phyloP scores from a whole-genome alignment of 2,113 vertebrate genomes.

The Mystacornis crossleyi region DNA sequence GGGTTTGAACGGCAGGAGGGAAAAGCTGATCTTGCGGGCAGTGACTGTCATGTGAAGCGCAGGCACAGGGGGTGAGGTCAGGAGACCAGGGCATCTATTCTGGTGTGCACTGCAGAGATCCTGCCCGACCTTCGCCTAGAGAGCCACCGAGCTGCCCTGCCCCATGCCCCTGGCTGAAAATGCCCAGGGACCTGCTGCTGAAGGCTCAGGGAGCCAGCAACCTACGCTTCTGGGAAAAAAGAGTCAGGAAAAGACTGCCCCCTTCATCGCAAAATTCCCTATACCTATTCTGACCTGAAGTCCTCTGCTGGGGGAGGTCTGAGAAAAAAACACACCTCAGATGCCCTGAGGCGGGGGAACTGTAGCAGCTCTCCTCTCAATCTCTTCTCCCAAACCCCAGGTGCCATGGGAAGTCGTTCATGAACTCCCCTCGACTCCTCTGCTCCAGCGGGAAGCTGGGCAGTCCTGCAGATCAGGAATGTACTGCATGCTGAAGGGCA shows the following conservation, averaged over 20 bases:
- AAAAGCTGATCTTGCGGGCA: neutral
- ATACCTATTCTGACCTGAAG: fast-evolving
- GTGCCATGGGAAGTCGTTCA: neutral
- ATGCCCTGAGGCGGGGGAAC: fast-evolving
- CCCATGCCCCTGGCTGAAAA: neutral
- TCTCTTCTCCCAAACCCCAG: neutral
- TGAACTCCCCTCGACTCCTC: fast-evolving
- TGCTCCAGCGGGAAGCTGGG: neutral
- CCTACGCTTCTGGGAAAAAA: fast-evolving
- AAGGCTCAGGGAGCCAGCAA: neutral
- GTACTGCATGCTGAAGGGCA: fast-evolving
- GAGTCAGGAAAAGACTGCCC: neutral
- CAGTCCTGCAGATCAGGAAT: no score
- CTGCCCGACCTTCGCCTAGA: neutral
- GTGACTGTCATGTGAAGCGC: neutral
- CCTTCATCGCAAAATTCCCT: neutral
- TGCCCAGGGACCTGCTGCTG: neutral
- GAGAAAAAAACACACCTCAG: neutral
- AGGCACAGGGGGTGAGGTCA: neutral
- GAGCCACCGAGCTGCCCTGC: neutral
- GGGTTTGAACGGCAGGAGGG: neutral
- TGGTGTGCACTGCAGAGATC: neutral
- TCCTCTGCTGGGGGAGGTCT: neutral
- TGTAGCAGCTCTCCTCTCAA: neutral
- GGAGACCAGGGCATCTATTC: neutral